These are phyloP conservation scores for Carcina quercana DNA, from an alignment of 2,888 invertebrate genomes.

Conservation along the genomic window DNA sequence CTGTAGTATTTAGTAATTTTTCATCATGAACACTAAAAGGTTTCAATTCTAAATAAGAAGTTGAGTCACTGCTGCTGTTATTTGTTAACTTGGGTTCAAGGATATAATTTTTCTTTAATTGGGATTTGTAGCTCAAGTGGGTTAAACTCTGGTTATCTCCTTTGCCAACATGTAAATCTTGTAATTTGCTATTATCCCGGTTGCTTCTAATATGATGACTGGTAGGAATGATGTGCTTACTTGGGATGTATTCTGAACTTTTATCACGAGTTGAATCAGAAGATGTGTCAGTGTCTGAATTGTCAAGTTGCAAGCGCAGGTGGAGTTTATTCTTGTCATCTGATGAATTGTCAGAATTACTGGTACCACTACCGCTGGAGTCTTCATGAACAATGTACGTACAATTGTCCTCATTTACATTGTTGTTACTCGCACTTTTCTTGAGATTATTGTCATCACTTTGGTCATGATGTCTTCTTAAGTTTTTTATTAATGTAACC, in stretches of 20 bases:
- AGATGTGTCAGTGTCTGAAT: conserved; percentile 66
- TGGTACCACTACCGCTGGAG: conserved; percentile 48
- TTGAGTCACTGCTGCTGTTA: conserved; percentile 57
- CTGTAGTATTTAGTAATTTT: conserved; percentile 45
- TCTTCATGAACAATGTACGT: conserved; percentile 65
- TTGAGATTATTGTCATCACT: conserved; percentile 22
- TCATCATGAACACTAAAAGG: conserved; percentile 45
- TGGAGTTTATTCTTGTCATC: conserved; percentile 65
- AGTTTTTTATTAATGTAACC: conserved; percentile 43
- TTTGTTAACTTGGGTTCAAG: conserved; percentile 25
- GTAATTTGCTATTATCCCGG: conserved; percentile 20
- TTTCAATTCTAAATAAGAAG: conserved; percentile 58
- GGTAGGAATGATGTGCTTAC: conserved; percentile 45
- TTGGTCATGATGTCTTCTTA: conserved; percentile 23
- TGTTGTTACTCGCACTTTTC: conserved; percentile 22
- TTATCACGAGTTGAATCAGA: conserved; percentile 57
- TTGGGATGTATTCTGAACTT: conserved; percentile 61
- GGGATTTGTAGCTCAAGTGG: neutral
- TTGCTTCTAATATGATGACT: conserved; percentile 19
- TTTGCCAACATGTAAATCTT: neutral
- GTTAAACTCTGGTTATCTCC: neutral
- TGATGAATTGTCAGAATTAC: conserved; percentile 59
- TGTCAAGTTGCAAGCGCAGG: conserved; percentile 51
- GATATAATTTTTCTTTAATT: neutral
- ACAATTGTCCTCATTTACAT: conserved; percentile 47